These are phyloP conservation scores for Onychostoma macrolepis DNA, from an alignment of 2,113 vertebrate genomes.

Conservation along the genomic window DNA sequence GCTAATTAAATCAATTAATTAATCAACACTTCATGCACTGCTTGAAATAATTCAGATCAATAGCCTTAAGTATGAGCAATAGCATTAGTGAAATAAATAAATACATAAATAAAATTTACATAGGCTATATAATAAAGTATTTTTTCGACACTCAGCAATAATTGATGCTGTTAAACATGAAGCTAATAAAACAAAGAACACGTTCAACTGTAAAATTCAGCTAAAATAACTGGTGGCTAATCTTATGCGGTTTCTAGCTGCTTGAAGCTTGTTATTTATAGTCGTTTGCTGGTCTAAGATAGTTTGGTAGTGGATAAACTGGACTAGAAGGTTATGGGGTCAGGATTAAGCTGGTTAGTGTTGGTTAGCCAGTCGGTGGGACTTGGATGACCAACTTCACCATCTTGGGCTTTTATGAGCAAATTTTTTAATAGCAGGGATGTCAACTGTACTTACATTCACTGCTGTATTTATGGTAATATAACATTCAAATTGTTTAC, in stretches of 20 bases:
- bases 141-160: no score
- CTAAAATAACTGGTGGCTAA: no score
- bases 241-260: not conserved
- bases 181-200: not conserved
- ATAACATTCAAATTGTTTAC: not conserved
- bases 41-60: not conserved
- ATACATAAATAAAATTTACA: no score
- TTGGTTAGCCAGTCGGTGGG: not conserved
- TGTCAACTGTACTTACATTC: not conserved
- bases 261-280: not conserved
- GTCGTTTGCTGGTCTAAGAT: not conserved
- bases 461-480: not conserved
- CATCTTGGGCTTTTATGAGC: not conserved
- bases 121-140: no score
- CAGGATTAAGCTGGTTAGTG: not conserved
- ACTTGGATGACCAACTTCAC: not conserved
- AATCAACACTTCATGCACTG: no score
- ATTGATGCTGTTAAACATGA: not conserved
- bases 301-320: not conserved
- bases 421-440: not conserved
- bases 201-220: not conserved
- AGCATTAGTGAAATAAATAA: not conserved
- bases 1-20: no score
- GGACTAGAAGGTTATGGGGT: not conserved
- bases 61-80: not conserved